Percentiles rank a stretch among this genome's conserved stretches.
Evolutionary conservation across 2,888 invertebrate species (phyloP).

Genomic region (Andrena chrysosceles): DNA sequence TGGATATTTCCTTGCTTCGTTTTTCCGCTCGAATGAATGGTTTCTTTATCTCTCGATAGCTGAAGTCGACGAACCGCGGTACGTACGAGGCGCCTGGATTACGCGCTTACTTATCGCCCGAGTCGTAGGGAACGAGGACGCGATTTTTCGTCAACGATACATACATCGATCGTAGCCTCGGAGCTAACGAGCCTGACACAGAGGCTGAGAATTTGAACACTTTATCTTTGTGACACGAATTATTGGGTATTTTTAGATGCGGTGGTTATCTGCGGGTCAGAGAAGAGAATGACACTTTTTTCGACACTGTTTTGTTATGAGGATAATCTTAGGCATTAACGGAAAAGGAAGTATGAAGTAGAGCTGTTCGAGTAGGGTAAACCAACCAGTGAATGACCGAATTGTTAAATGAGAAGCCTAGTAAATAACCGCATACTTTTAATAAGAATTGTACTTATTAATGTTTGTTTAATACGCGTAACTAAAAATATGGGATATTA

Average conservation of each 20-base stretch:
- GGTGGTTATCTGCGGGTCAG: background rate
- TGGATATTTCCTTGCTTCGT: slow-evolving; percentile 36
- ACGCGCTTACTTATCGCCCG: background rate
- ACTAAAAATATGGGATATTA: too few relatives aligned
- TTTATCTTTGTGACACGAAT: slow-evolving; percentile 6
- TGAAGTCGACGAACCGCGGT: slow-evolving; percentile 13
- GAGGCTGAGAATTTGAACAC: background rate
- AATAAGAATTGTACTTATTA: too few relatives aligned
- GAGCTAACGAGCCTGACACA: background rate
- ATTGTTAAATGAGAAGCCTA: too few relatives aligned
- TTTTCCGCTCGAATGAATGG: slow-evolving; percentile 28
- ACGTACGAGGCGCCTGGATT: slow-evolving; percentile 12
- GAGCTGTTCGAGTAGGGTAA: too few relatives aligned
- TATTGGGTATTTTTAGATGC: background rate
- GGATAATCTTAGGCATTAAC: too few relatives aligned
- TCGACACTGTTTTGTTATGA: background rate
- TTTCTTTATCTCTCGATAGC: slow-evolving; percentile 49
- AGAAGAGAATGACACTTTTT: background rate
- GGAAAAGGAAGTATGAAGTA: too few relatives aligned
- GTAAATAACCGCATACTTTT: too few relatives aligned
- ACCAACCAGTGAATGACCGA: too few relatives aligned
- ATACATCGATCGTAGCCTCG: background rate
- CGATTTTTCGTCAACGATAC: background rate
- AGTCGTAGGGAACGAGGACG: background rate
- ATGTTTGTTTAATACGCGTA: too few relatives aligned